Conservation (phyloP, 2,888 invertebrate species). For the Tiliacea citrago region DNA sequence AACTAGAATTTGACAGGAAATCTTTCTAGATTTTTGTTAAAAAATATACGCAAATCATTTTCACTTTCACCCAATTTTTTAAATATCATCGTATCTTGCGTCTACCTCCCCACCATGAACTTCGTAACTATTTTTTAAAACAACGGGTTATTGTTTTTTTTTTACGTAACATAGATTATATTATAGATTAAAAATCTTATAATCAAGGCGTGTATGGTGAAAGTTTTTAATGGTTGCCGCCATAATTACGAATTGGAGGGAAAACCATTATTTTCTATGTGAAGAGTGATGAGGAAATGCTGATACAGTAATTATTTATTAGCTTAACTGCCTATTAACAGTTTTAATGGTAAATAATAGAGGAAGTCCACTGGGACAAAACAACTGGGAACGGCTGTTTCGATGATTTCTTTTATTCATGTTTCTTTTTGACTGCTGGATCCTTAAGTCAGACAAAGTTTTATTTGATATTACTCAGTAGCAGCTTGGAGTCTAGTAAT, state of each 20-base stretch:
- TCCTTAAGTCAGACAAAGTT: too few relatives aligned
- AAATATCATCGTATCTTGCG: conserved; percentile 23
- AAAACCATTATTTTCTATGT: conserved; percentile 36
- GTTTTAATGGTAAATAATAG: neutral
- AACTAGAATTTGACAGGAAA: neutral
- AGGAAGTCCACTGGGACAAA: neutral
- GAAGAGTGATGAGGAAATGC: conserved; percentile 19
- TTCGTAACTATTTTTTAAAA: conserved; percentile 39
- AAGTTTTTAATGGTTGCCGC: conserved; percentile 43
- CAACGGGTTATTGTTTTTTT: conserved; percentile 37
- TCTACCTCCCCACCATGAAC: conserved; percentile 27
- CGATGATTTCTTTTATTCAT: neutral
- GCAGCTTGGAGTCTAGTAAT: neutral
- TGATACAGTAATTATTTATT: conserved; percentile 11
- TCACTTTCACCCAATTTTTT: conserved; percentile 49
- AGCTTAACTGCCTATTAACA: neutral
- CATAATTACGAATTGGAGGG: conserved; percentile 26
- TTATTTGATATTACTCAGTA: neutral
- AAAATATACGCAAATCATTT: neutral
- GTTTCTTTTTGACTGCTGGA: neutral
- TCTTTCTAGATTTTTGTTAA: too few relatives aligned
- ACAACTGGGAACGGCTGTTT: too few relatives aligned
- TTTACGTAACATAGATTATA: conserved; percentile 50
- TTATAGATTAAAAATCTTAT: conserved; percentile 51
- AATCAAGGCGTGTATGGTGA: conserved; percentile 43